These are phyloP conservation scores for Malacosoma neustria DNA, from an alignment of 2,888 invertebrate species.

Conservation along the genomic window DNA sequence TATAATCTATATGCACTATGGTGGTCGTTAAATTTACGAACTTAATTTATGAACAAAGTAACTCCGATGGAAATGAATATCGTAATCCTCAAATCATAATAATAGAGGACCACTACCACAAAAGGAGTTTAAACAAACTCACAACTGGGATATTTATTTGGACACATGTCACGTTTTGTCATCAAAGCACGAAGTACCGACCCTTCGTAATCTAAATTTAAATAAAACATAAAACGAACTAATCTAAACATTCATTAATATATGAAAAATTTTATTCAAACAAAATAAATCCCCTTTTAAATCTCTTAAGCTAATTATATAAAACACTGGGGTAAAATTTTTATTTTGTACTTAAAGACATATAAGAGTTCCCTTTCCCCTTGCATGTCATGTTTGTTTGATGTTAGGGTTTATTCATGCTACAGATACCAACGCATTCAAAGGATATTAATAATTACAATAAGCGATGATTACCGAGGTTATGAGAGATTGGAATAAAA, in stretches of 20 bases:
- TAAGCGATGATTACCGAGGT: no score
- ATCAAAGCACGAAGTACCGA: conserved; percentile 31
- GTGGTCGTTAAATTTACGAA: no score
- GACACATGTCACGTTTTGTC: conserved; percentile 50
- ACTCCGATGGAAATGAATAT: no score
- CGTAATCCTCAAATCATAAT: no score
- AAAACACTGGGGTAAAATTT: conserved; percentile 52
- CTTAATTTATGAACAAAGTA: no score
- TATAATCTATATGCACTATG: no score
- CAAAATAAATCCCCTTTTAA: conserved; percentile 44
- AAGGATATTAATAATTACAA: no score
- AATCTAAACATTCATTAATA: conserved; percentile 70
- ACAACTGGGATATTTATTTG: conserved; percentile 40
- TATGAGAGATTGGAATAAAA: no score
- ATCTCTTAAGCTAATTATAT: conserved; percentile 71
- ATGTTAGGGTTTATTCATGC: no score
- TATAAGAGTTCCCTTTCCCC: conserved; percentile 56
- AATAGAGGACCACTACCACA: no score
- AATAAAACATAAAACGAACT: conserved; percentile 53
- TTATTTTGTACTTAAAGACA: conserved; percentile 31
- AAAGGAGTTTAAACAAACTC: conserved; percentile 24
- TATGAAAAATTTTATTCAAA: conserved; percentile 47
- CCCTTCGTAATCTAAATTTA: conserved; percentile 56
- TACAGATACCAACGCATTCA: no score
- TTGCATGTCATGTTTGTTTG: conserved; percentile 60